Percentiles rank a stretch among this genome's conserved stretches.
Conservation (phyloP, 1,140 invertebrate genomes). For the Tyrophagus putrescentiae region DNA sequence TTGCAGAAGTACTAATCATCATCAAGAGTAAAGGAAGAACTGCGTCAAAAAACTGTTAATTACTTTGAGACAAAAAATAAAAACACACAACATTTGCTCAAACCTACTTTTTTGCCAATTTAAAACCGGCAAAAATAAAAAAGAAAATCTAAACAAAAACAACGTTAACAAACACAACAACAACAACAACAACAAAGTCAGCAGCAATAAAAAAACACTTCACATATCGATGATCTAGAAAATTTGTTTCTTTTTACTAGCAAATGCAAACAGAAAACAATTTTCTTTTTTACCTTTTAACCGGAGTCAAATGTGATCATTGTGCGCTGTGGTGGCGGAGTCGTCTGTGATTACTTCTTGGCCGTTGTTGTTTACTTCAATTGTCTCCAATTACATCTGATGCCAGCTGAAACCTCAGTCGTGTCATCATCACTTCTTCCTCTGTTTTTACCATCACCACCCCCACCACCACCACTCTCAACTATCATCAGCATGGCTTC, state of each 20-base stretch:
- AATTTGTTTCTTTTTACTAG: no score
- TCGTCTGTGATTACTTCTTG: no score
- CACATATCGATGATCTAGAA: not conserved
- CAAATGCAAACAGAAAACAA: no score
- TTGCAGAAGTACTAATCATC: no score
- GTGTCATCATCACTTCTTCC: not conserved
- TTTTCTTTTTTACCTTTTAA: no score
- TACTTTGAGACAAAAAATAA: no score
- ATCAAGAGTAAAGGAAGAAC: no score
- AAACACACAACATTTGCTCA: no score
- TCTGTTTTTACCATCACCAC: not conserved
- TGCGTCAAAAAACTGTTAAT: no score
- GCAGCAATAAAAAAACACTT: not conserved
- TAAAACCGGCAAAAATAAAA: not conserved
- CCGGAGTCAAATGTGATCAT: no score
- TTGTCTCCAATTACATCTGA: not conserved
- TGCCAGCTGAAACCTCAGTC: not conserved
- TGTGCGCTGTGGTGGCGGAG: no score
- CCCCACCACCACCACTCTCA: not conserved
- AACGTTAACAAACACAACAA: not conserved
- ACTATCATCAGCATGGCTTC: no score
- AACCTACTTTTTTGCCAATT: not conserved
- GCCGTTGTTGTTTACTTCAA: not conserved
- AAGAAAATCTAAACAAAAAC: not conserved
- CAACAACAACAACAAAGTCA: not conserved